Evolutionary conservation across 2,888 invertebrate genomes (phyloP).

Genomic region (Tineola bisselliella): DNA sequence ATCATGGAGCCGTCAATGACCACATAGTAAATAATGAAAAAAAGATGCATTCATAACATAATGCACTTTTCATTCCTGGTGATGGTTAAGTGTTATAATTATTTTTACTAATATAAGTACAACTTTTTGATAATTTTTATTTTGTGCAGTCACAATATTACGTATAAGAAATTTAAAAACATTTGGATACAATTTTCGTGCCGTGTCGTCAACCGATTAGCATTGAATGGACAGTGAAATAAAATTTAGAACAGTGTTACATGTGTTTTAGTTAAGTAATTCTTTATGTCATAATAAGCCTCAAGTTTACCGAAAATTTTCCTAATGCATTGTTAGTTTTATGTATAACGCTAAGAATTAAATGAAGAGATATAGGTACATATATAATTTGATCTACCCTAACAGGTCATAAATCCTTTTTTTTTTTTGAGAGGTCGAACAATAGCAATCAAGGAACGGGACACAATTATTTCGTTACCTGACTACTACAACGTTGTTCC

Average conservation of each 20-base stretch:
- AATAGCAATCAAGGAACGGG: too few species aligned
- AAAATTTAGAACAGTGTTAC: neutral
- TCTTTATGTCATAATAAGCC: neutral
- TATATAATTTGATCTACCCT: too few species aligned
- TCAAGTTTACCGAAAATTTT: neutral
- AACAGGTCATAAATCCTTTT: too few species aligned
- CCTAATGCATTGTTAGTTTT: neutral
- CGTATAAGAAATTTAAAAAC: neutral
- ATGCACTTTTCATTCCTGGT: neutral
- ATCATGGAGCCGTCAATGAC: neutral
- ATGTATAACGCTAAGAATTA: too few species aligned
- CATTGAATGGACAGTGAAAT: constrained; percentile 16
- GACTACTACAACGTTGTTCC: too few species aligned
- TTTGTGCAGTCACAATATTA: too few species aligned
- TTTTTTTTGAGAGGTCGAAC: too few species aligned
- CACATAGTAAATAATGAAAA: neutral
- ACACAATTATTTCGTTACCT: too few species aligned
- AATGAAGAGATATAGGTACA: too few species aligned
- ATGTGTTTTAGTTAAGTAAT: neutral
- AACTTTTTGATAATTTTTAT: too few species aligned
- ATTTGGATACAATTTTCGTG: neutral
- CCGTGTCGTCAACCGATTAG: constrained; percentile 45
- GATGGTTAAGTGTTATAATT: too few species aligned
- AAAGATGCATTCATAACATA: neutral
- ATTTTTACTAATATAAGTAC: too few species aligned